Evolutionary conservation across 1,140 invertebrate genomes (phyloP), one percentile per base, ranked within the genome.

Genomic region (Hypothenemus hampei): DNA sequence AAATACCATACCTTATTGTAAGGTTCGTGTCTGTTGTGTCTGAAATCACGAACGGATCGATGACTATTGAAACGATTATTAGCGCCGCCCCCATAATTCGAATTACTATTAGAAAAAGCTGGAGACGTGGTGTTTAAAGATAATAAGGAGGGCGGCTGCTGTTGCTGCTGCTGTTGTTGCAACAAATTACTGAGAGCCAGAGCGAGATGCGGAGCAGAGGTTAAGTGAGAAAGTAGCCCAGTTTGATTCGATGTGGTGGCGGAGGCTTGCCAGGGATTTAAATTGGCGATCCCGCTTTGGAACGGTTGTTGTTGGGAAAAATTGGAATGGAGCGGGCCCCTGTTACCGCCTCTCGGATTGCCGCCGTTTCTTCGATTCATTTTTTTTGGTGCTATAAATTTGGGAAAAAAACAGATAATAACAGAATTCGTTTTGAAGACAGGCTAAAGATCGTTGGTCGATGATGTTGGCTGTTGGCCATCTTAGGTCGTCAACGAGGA

Each of bases 11-110:
- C 65, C 65, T 71, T 70, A 53, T 65, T 66, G 59, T 67, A 71
- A 65, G 68, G 67, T 56, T 71, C 69, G 41, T 63, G 62, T 56
- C 69, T 68, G 54, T 66, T 45, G 20, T 31, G n/a, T 8, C 35
- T 65, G 56, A 69, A 65, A 68, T 69, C 68, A 57, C 69, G 63
- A 59, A 67, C 67, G n/a, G n/a, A n/a, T n/a, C n/a, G n/a, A n/a
- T n/a, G n/a, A n/a, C n/a, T n/a, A n/a, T n/a, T n/a, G n/a, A n/a
- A n/a, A 52, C 69, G 59, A 61, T 61, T 65, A 26, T 15, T n/a
- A 20, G 26, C 15, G 48, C 64, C 64, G 62, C 60, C 66, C 39
- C 61, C 67, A 45, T 64, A 60, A 68, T 64, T 62, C 55, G 64
- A 62, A 51, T 68, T 66, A 61, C 65, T 64, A n/a, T n/a, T n/a